Evolutionary conservation across 2,113 vertebrate genomes (phyloP), one percentile per base, ranked within the genome.

Genomic region (Cavia aperea): DNA sequence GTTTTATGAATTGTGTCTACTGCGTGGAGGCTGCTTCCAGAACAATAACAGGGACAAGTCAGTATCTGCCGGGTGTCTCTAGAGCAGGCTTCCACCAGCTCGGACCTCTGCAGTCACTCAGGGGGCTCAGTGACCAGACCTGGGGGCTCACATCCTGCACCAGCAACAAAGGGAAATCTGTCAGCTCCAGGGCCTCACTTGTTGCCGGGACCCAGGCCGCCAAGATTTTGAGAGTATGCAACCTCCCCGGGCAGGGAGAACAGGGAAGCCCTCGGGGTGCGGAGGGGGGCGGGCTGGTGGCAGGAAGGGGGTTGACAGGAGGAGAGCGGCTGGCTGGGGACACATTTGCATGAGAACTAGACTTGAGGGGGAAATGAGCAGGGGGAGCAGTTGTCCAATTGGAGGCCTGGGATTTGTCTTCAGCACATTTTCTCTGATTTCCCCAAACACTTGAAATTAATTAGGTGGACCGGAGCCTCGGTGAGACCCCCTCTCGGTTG

Each of bases 151-250:
- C 14, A 1, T 10, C 29, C 56, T n/a, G 23, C 63, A 8, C 33
- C 21, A 2, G n/a, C 18, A 33, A 56, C n/a, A 29, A 84, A 60
- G 90, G 81, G 89, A 94, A 94, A 96, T 93, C 89, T 91, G 77
- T 89, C 85, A 75, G 86, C 95, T 95, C 70, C 43, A 92, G 95
- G 96, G 93, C 93, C 93, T 93, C 94, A 75, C 96, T 96, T 96
- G 96, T 94, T 94, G 94, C 91, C 0, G 0, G 10, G 73, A 95
- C 90, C 58, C 89, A 88, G 92, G 72, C 92, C 78, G 3, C 88
- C 54, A 7, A 85, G 78, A 86, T 81, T 96, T 94, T 90, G 85
- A 86, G 75, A 58, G 88, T 75, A 54, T 72, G 93, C 60, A 89
- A 72, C 86, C 81, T 51, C n/a, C 36, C 62, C 90, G 2, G 39